These are phyloP conservation scores for Myripristis jacobus DNA, from an alignment of 2,797 vertebrate species.

Conservation along the genomic window DNA sequence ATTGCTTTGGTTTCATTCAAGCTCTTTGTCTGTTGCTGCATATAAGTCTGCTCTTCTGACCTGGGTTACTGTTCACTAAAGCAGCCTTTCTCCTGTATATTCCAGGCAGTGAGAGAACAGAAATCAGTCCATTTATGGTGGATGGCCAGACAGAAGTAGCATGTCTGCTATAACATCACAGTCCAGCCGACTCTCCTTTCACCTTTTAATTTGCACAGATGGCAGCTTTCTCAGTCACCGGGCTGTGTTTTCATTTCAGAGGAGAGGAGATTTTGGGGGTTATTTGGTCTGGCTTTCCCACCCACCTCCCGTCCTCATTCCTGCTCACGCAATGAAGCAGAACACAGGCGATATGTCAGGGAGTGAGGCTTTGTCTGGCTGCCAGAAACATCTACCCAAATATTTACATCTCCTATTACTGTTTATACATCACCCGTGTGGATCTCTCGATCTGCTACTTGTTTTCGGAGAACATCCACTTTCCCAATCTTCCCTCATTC, in stretches of 20 bases:
- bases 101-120: slow-evolving; percentile 18
- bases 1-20: slow-evolving; percentile 8
- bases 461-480: slow-evolving; percentile 83
- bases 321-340: slow-evolving; percentile 82
- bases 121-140: slow-evolving; percentile 57
- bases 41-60: not conserved
- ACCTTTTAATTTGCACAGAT: slow-evolving; percentile 78
- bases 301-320: slow-evolving; percentile 78
- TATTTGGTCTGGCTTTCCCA: slow-evolving; percentile 80
- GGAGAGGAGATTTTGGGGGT: slow-evolving; percentile 76
- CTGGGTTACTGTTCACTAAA: slow-evolving; percentile 16
- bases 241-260: slow-evolving; percentile 79
- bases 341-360: slow-evolving; percentile 84
- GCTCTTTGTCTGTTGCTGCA: not conserved
- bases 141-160: slow-evolving; percentile 40
- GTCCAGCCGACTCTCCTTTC: slow-evolving; percentile 63
- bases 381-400: slow-evolving; percentile 92
- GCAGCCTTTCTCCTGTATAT: slow-evolving; percentile 5
- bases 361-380: slow-evolving; percentile 86
- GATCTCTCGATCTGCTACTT: slow-evolving; percentile 86
- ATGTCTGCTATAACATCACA: slow-evolving; percentile 51
- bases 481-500: slow-evolving; percentile 72
- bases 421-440: slow-evolving; percentile 89
- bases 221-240: slow-evolving; percentile 77
- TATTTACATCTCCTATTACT: slow-evolving; percentile 99